Base-by-base conservation (phyloP, 1,140 invertebrate species). In the Lasioglossum baleicum region DNA sequence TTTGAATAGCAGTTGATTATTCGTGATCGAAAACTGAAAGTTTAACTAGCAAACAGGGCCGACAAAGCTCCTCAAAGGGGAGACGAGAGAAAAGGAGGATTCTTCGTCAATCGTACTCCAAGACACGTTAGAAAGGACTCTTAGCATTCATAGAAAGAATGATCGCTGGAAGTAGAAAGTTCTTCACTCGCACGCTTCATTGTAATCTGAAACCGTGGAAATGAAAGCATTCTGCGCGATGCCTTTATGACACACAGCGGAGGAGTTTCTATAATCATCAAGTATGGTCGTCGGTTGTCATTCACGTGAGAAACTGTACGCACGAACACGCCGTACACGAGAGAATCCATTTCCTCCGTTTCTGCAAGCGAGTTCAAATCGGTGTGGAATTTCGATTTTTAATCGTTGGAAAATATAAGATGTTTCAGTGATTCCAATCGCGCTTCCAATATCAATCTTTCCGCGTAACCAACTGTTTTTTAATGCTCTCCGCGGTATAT, bases 191-290 rank as follows among this genome's bases (percentile, higher is more conserved):
- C 64, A 31, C 17, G 73, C 26, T 17, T 42, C 26, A 26, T 58
- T 69, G 53, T 61, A 76, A 76, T 76, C 75, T 76, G 40, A 61
- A 76, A 76, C 66, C 66, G 75, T 76, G 53, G 56, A 76, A 69
- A 68, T 76, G 56, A 76, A 76, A 76, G 75, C 56, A 56, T 61
- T 76, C 56, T 40, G 42, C 65, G 31, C 65, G 31, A 8, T 11
- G 65, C 42, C 75, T 76, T 69, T 76, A 69, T 76, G 75, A 60
- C 68, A 60, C 68, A 61, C 75, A 17, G 48, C 56, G 65, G 40
- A 76, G 75, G 56, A 76, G 56, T 11, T 35, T 69, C 56, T 44
- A 58, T 51, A 68, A 40, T 69, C 75, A 69, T 69, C 65, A 60
- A 69, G 75, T 65, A 76, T 56, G 22, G 75, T 11, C 75, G 66